Conservation (phyloP, 2,797 vertebrate species). For the Mus spretus region DNA sequence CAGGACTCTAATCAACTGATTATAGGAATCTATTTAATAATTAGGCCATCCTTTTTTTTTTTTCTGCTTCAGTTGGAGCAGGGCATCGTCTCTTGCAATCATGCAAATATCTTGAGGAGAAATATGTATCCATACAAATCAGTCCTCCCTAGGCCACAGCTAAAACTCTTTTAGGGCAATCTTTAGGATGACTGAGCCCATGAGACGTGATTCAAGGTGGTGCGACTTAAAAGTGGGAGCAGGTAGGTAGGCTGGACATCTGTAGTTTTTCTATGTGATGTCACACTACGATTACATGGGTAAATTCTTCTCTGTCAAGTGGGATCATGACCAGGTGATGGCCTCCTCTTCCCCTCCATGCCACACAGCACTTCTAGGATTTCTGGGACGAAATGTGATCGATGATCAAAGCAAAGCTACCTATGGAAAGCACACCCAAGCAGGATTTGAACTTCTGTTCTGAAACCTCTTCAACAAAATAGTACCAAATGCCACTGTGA, state of each 20-base stretch:
- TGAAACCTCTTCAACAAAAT: constrained; percentile 4
- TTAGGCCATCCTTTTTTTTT: constrained; percentile 61
- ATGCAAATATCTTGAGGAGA: constrained; percentile 63
- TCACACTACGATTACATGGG: background rate
- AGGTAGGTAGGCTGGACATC: background rate
- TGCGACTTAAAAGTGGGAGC: background rate
- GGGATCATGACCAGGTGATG: background rate
- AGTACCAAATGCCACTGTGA: background rate
- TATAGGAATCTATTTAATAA: constrained; percentile 70
- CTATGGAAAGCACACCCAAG: background rate
- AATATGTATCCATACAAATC: background rate
- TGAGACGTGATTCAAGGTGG: background rate
- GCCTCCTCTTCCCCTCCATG: fast-evolving
- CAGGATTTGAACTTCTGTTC: background rate
- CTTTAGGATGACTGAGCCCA: background rate
- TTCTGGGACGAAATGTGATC: background rate
- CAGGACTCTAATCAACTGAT: constrained; percentile 76
- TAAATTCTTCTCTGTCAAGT: background rate
- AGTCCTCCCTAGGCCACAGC: background rate
- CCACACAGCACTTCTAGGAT: background rate
- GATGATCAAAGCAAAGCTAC: background rate
- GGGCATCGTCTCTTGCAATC: constrained; percentile 36
- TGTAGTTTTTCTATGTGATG: background rate
- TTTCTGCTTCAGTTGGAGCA: constrained; percentile 58
- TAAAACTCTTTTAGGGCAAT: background rate